Evolutionary conservation across 2,888 invertebrate species (phyloP), one percentile per base, ranked within the genome.

Genomic region (Catotricha subobsoleta): DNA sequence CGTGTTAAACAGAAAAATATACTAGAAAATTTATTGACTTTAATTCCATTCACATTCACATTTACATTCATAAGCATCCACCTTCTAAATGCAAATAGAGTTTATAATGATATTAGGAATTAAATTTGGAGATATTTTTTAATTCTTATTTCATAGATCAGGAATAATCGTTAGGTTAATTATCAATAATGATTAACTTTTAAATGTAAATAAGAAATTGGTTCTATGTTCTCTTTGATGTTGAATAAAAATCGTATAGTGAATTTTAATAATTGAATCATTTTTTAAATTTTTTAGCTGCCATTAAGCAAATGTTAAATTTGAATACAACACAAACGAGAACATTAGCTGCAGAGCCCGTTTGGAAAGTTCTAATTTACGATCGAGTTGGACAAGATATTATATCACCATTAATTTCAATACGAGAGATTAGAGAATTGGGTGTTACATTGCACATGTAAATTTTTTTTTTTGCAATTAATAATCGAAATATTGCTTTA

Each of bases 381-480:
- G 98, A 99, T 60, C 74, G 87, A 53, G 77, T 83, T 50, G 97
- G 97, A 3, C 97, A 98, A 66, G 97, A 98, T 59, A 92, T 99
- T 39, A 92, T 99, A 52, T 94, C 97, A 12, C 97, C 98, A 0
- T 65, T 99, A 40, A 74, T 99, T 55, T 87, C 92, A 16, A 81
- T 98, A 15, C 92, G 92, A 61, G 95, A 98, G 56, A 68, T 98
- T 3, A 65, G 97, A 51, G 95, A 97, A 60, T 67, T 91, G 54
- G 97, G 98, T 46, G 91, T 99, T 31, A 99, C 98, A 28, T 71
- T 99, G 45, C 95, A 98, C 70, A 78, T 98, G 88, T 94, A 71
- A 73, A 78, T 71, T 50, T 33, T 23, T 9, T 37, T 2, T 28
- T 35, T 45, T 27, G 21, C 25, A 25, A 25, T 35, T 34, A 19